Conservation (phyloP, 2,113 vertebrate species). For the Platycercus adscitus region DNA sequence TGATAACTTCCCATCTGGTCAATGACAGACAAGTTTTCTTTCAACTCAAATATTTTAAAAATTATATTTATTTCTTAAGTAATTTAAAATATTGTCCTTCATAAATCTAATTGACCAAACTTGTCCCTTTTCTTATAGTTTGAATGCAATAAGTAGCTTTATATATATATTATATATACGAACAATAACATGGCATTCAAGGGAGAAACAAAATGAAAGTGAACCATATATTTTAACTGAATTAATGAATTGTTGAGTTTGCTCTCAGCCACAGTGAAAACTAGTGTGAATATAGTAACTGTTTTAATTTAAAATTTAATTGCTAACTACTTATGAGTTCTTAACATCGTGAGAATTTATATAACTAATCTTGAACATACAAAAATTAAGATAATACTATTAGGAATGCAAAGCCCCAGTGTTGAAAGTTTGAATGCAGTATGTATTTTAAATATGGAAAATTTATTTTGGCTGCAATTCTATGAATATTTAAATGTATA, state of each 20-base stretch:
- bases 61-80: constrained; percentile 38
- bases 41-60: constrained; percentile 70
- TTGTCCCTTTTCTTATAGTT: not conserved
- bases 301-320: not conserved
- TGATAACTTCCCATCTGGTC: constrained; percentile 76
- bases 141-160: not conserved
- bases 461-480: not conserved
- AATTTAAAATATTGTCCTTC: not conserved
- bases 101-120: not conserved
- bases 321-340: not conserved
- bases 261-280: not conserved
- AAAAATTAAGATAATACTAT: not conserved
- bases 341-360: not conserved
- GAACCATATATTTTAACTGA: not conserved
- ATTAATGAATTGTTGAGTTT: not conserved
- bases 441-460: not conserved
- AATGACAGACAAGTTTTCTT: constrained; percentile 69
- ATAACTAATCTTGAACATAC: not conserved
- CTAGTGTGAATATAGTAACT: not conserved
- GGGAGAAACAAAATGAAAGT: not conserved
- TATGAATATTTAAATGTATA: not conserved
- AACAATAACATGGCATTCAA: not conserved
- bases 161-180: not conserved
- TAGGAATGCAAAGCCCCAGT: not conserved
- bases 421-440: not conserved